These are phyloP conservation scores for Petrolisthes cinctipes DNA, from an alignment of 2,888 invertebrate genomes.

Conservation along the genomic window DNA sequence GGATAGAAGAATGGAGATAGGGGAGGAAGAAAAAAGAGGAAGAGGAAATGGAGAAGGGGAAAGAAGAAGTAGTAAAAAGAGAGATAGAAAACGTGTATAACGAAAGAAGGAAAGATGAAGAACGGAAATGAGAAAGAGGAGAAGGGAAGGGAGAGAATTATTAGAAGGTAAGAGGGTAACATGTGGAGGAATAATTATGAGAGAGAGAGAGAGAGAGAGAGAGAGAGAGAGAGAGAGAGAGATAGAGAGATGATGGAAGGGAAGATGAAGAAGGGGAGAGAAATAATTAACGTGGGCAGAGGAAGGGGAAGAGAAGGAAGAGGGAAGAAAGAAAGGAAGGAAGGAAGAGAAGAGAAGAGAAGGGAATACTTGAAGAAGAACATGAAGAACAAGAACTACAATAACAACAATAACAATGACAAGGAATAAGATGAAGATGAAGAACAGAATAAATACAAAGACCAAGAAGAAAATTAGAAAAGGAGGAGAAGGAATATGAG, in stretches of 20 bases:
- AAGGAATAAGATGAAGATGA: too few species aligned
- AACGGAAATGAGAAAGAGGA: too few species aligned
- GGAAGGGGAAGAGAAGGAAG: neutral
- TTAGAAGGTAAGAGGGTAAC: too few species aligned
- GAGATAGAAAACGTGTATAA: too few species aligned
- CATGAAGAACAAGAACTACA: too few species aligned
- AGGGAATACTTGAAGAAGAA: too few species aligned
- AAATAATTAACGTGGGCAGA: neutral
- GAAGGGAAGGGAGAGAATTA: too few species aligned
- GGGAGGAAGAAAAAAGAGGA: neutral
- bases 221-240: slow-evolving; percentile 1
- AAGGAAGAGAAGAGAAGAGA: neutral
- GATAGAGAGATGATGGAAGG: neutral
- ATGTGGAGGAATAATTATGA: neutral
- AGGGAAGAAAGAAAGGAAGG: neutral
- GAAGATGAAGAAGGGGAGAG: neutral
- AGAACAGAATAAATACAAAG: too few species aligned
- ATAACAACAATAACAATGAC: too few species aligned
- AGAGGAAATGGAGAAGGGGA: neutral
- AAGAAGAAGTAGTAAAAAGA: neutral
- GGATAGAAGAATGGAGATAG: neutral
- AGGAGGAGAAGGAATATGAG: too few species aligned
- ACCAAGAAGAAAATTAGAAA: too few species aligned
- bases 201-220: neutral
- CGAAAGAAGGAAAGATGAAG: too few species aligned